Base-by-base conservation (phyloP, 2,113 vertebrate species). In the Scytalopus superciliaris region DNA sequence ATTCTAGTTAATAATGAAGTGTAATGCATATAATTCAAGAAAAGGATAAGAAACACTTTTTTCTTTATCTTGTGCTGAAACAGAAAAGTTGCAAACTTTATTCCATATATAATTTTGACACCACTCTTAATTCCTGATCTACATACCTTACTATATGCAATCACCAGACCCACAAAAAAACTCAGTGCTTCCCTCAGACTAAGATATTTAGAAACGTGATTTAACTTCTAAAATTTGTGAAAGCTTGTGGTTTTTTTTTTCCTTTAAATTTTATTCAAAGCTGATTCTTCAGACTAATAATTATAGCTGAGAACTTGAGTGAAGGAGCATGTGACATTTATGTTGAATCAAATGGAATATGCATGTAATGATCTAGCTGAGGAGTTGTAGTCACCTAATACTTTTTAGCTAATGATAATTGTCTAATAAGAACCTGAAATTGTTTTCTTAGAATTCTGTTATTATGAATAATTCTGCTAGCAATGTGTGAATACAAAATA, bases 371-470 rank as follows among this genome's bases (percentile, higher is more conserved):
- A 52, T 80, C 33, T 68, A 59, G 12, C 64, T 79, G 64, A 90
- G 60, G 15, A 74, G 12, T 42, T 73, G 52, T 59, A 79, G 56
- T 90, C 23, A 76, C 68, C 44, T 79, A 60, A 52, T 62, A 63
- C 69, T 90, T 88, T 87, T 28, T 64, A 84, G 37, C 12, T 95
- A 80, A 94, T 47, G 42, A 68, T 55, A 91, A 85, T 84, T 84
- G 19, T 82, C 53, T 87, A 75, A 72, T 28, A 86, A 76, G 40
- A 91, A 80, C 19, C 17, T 69, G 44, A 83, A 85, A 88, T 69
- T 95, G 28, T 92, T 92, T 92, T 89, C 80, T 67, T 91, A 78
- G 69, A 78, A 87, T 24, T 64, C 35, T 90, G 22, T 77, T 84
- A 27, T 59, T 91, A 64, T 56, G 77, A 87, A 90, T 93, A 83